phyloP scores from a whole-genome alignment of 2,797 vertebrate species.

The Eremophila alpestris region DNA sequence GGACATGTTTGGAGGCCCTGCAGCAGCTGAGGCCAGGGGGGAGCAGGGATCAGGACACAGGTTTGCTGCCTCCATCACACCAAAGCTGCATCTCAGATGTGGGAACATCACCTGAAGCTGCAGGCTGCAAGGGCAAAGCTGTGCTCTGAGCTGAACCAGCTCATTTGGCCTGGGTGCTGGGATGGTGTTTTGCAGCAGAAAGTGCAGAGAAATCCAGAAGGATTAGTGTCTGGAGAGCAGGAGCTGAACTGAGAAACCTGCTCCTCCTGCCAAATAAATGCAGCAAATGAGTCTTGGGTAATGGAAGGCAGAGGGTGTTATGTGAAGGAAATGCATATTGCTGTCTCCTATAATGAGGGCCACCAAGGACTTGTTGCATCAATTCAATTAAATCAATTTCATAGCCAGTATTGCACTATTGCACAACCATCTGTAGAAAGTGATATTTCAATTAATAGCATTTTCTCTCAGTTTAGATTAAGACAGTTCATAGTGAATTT shows the following conservation, averaged over 20 bases:
- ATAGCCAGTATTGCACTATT: neutral
- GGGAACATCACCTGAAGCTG: neutral
- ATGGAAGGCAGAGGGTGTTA: neutral
- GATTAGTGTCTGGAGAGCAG: neutral
- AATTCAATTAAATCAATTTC: constrained; percentile 5
- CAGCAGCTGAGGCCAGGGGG: neutral
- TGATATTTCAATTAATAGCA: neutral
- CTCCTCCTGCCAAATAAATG: constrained; percentile 6
- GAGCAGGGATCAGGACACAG: neutral
- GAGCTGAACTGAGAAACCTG: neutral
- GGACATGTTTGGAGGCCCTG: neutral
- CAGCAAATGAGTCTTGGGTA: neutral
- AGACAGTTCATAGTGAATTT: neutral
- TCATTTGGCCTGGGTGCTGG: neutral
- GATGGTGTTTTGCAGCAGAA: neutral
- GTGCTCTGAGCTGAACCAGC: neutral
- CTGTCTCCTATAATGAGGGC: neutral
- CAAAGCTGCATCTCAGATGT: neutral
- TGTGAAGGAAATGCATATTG: neutral
- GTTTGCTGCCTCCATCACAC: neutral
- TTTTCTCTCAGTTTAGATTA: neutral
- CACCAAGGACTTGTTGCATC: neutral
- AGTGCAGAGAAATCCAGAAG: neutral
- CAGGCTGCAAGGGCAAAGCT: neutral
- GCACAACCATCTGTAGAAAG: neutral